These are phyloP conservation scores for Actinia equina DNA, from an alignment of 64 coral and sea anemone genomes.

Conservation along the genomic window DNA sequence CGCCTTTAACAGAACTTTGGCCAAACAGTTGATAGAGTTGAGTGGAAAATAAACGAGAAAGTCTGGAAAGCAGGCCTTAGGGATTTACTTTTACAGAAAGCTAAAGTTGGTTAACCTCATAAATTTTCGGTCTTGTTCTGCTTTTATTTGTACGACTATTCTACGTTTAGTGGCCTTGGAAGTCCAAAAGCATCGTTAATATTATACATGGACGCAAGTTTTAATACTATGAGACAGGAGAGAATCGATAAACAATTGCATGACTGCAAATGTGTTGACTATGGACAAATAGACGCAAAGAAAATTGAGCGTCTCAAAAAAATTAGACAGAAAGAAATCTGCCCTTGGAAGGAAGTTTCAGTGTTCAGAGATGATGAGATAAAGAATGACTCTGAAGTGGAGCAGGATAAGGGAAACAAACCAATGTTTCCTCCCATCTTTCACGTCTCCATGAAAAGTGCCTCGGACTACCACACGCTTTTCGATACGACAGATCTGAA, in stretches of 20 bases:
- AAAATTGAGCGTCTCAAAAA: conserved; percentile 58
- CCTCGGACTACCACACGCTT: background rate
- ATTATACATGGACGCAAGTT: background rate
- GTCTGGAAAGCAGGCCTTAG: no score
- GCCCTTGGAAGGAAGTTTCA: conserved; percentile 33
- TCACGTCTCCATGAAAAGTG: background rate
- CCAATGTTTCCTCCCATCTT: conserved; percentile 64
- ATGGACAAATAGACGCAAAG: conserved; percentile 58
- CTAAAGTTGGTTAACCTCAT: no score
- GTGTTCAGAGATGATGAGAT: conserved; percentile 35
- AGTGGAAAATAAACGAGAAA: no score
- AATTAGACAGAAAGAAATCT: conserved; percentile 34
- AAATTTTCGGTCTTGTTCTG: no score
- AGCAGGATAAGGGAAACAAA: background rate
- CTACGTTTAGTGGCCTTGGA: no score
- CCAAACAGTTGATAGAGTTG: no score
- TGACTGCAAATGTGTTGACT: conserved; percentile 48
- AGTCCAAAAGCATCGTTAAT: no score
- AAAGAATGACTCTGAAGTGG: background rate
- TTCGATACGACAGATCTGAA: background rate
- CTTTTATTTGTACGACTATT: no score
- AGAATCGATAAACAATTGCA: conserved; percentile 1
- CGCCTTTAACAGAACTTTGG: no score
- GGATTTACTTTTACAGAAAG: no score
- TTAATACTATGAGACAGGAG: conserved; percentile 4